Evolutionary conservation across 1,140 invertebrate species (phyloP), one percentile per base, ranked within the genome.

Genomic region (Drosophila azteca): DNA sequence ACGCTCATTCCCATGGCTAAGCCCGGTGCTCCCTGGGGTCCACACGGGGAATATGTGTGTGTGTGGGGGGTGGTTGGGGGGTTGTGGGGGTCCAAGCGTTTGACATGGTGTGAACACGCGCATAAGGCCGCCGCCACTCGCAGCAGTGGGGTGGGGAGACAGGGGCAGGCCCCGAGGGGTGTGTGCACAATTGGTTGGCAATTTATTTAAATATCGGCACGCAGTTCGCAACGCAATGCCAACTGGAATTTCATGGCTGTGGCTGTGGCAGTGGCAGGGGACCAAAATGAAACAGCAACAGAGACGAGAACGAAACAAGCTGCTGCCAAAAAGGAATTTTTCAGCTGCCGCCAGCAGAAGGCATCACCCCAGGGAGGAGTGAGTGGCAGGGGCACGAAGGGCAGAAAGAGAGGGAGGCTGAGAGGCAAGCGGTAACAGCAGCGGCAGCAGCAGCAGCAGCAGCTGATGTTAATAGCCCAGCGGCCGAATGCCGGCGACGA

Each of bases 171-270:
- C 17, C 22, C 7, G 35, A 17, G 54, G 67, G 24, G 64, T 49
- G 62, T 66, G 65, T 84, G 77, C 66, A 79, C 83, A 87, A 88
- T 87, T 88, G 82, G 82, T 82, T 85, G 82, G 78, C 82, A 85
- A 87, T 87, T 87, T 87, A 87, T 87, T 87, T 88, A 88, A 88
- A 87, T 87, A 87, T 87, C 82, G 82, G 82, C 82, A 88, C 74
- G 74, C 82, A 88, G 83, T 82, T 88, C 74, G 82, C 35, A 81
- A 78, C 82, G 78, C 82, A 85, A 78, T 87, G 82, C 78, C 82
- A 87, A 87, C 78, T 87, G 83, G 82, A 87, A 87, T 87, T 77
- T 70, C 60, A 87, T 71, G 82, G 53, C 82, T 75, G 68, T 59
- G 58, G 29, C 31, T 39, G 35, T 39, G 4, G 35, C 35, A 39